Base-by-base conservation (phyloP, 2,113 vertebrate genomes). In the Salvelinus alpinus region DNA sequence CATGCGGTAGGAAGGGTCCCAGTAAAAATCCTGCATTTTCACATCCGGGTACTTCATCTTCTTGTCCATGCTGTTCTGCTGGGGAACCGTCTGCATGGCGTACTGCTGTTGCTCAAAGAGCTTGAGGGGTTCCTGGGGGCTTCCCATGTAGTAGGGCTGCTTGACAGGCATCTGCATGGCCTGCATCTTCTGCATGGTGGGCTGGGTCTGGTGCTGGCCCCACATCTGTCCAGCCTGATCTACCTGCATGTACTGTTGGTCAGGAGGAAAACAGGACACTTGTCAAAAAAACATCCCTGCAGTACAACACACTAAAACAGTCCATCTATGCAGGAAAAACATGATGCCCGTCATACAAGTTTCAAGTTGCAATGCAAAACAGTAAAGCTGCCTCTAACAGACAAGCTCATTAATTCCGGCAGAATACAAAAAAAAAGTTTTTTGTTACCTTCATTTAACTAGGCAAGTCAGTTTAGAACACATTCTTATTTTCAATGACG, bases 31-130 rank as follows among this genome's bases (percentile, higher is more conserved):
- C 78, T 95, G 94, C 90, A 97, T 89, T 87, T 96, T 97, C 65
- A 96, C 92, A 81, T 97, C 96, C 76, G 95, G 94, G 81, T 95
- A 99, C 94, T 97, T 97, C 89, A 96, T 94, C 91, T 98, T 98
- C 91, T 99, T 99, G 88, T 99, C 97, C 81, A 98, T 89, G 82
- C 9, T 86, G 80, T 87, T 11, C 44, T 85, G 75, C 90, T 93
- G 87, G 71, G 94, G 89, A 0, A 93, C 90, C 16, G 51, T 54
- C 51, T 54, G 51, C 51, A 54, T 54, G 51, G 51, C 13, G 24
- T 76, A 80, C 78, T 82, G 78, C 80, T 88, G 90, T 34, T 96
- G 96, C 90, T 99, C 97, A 81, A 96, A 97, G 75, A 97, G 91
- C 85, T 97, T 98, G 73, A 97, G 93, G 70, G 96, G 93, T 65